Conservation (phyloP, 2,797 vertebrate species). For the Staurois parvus region DNA sequence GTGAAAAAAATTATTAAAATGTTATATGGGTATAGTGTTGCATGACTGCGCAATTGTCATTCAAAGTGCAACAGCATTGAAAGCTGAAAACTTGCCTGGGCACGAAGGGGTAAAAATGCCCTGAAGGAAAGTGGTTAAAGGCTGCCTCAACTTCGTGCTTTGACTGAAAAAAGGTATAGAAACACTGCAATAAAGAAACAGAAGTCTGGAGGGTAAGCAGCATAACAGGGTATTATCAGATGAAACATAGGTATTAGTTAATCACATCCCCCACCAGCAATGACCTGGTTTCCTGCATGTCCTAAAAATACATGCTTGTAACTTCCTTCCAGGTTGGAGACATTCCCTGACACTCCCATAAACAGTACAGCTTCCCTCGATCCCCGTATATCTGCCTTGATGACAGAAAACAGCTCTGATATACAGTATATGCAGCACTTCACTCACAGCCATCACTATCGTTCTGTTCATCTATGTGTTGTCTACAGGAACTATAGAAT, state of each 20-base stretch:
- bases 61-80: no score
- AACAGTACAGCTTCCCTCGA: constrained; percentile 6
- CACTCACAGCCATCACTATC: not conserved
- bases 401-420: not conserved
- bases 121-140: no score
- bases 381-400: constrained; percentile 5
- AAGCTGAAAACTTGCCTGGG: no score
- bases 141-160: no score
- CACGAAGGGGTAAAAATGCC: no score
- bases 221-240: not conserved
- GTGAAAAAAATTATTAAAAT: no score
- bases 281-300: constrained; percentile 57
- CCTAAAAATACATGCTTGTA: constrained; percentile 52
- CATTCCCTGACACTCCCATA: constrained; percentile 56
- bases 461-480: not conserved
- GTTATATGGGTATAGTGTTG: no score
- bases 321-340: constrained; percentile 50
- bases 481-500: not conserved
- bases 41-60: no score
- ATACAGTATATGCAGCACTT: not conserved
- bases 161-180: no score
- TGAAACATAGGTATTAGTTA: constrained; percentile 8
- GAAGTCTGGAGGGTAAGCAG: not conserved
- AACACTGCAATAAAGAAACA: no score
- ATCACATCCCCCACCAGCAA: constrained; percentile 31